Conservation (phyloP, 2,797 vertebrate species). For the Gadopsis marmoratus region DNA sequence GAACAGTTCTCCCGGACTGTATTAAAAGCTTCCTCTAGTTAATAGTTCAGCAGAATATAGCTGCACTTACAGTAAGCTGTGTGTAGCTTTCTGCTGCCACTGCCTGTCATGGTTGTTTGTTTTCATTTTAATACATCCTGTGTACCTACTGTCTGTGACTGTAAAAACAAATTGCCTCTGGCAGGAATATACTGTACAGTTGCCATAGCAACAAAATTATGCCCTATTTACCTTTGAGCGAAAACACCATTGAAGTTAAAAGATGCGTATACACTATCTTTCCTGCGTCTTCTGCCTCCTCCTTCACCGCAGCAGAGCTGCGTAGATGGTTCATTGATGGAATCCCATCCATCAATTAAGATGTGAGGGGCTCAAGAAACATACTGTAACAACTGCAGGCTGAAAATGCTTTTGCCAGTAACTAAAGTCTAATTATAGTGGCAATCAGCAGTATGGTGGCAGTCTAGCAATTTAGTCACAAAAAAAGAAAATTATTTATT, state of each 20-base stretch:
- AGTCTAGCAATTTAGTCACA: slow-evolving; percentile 10
- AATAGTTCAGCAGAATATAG: slow-evolving; percentile 1
- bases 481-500: background rate
- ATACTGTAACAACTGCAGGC: slow-evolving; percentile 7
- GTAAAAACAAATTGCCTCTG: slow-evolving; percentile 36
- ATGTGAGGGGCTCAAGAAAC: slow-evolving; percentile 20
- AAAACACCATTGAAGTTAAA: slow-evolving; percentile 39
- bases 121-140: slow-evolving; percentile 1
- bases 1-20: slow-evolving; percentile 1
- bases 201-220: slow-evolving; percentile 59
- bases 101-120: background rate
- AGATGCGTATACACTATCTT: slow-evolving; percentile 39
- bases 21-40: background rate
- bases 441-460: background rate
- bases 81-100: background rate
- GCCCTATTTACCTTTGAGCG: slow-evolving; percentile 36
- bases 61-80: background rate
- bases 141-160: background rate
- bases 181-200: slow-evolving; percentile 35
- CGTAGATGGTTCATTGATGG: slow-evolving; percentile 32
- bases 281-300: slow-evolving; percentile 41
- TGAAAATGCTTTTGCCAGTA: slow-evolving; percentile 14
- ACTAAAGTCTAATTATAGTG: slow-evolving; percentile 34
- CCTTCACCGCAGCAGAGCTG: slow-evolving; percentile 30
- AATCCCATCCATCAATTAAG: slow-evolving; percentile 52